Evolutionary conservation across 35 echinoderm and acorn worm genomes (phyloP), one percentile per base, ranked within the genome.

Genomic region (Diadema setosum): DNA sequence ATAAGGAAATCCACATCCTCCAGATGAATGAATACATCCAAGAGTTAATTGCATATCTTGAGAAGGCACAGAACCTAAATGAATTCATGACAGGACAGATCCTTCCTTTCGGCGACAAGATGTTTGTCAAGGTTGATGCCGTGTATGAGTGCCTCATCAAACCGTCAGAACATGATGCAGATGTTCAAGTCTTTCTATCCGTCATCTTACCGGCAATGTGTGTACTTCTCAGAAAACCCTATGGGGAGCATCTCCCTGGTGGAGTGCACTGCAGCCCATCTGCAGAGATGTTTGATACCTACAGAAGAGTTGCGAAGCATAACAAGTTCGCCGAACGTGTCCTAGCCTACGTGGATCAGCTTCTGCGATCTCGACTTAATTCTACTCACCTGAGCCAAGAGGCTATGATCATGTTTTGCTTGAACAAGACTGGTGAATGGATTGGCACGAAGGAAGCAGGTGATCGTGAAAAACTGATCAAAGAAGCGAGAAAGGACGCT

Each of bases 1-100:
- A 82, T 43, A 46, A 83, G 39, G 15, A 83, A 4, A 15, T 83
- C 20, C 81, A 83, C 45, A 83, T 83, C 81, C 39, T 83, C 24
- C 44, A 82, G 6, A 16, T 50, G 39, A 46, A 4, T 20, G 33
- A 65, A 18, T 65, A 6, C 18, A 65, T 65, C 21, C 60, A 6
- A 20, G 20, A 65, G 4, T 18, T 65, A 4, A n/a, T 65, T 6
- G 5, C 7, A 26, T 65, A 65, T 20, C 23, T 65, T 31, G 33
- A 5, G 5, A 20, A 65, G 7, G 4, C 5, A n/a, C 7, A n/a
- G 33, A 65, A 65, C 60, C 5, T 65, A 18, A 4, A 18, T 5
- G 5, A 5, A 5, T 65, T 65, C 60, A 65, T 65, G 5, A 6
- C 4, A 65, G 60, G 60, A 6, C 70, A 76, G 33, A 7, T 65